Evolutionary conservation across 1,140 invertebrate genomes (phyloP).

Genomic region (Carcinoscorpius rotundicauda): DNA sequence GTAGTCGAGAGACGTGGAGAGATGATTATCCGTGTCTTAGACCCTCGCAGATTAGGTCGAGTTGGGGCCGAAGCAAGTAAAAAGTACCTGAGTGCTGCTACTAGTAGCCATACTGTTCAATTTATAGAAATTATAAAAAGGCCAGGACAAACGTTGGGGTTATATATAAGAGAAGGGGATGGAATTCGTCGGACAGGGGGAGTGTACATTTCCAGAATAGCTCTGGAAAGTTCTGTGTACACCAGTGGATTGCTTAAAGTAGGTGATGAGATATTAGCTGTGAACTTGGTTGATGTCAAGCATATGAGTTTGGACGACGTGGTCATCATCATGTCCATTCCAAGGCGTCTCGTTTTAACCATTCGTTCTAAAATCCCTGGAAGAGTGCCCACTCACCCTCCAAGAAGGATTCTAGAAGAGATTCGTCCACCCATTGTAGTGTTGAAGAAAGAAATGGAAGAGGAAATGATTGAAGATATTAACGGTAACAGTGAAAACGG

Average conservation of each 20-base stretch:
- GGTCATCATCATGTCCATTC: slow-evolving; percentile 98
- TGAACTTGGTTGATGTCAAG: slow-evolving; percentile 93
- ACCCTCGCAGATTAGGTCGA: slow-evolving; percentile 61
- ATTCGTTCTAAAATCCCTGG: slow-evolving; percentile 49
- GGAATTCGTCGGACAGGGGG: slow-evolving; percentile 85
- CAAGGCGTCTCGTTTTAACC: slow-evolving; percentile 80
- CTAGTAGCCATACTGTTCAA: slow-evolving; percentile 47
- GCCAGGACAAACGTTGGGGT: slow-evolving; percentile 92
- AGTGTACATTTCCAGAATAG: slow-evolving; percentile 96
- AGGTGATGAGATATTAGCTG: slow-evolving; percentile 94
- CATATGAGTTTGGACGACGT: slow-evolving; percentile 97
- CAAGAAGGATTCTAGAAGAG: slow-evolving; percentile 10
- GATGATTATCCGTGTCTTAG: slow-evolving; percentile 84
- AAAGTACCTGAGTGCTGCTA: slow-evolving; percentile 18
- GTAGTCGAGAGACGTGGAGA: slow-evolving; percentile 81
- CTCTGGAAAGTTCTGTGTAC: slow-evolving; percentile 88
- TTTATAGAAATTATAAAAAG: slow-evolving; percentile 98
- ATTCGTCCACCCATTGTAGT: slow-evolving; percentile 18
- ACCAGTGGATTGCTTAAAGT: slow-evolving; percentile 87
- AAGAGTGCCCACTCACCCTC: slow-evolving; percentile 10
- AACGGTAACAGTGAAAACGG: slow-evolving; percentile 13
- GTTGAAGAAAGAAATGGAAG: slow-evolving; percentile 20
- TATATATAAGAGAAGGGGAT: slow-evolving; percentile 95
- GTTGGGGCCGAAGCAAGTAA: slow-evolving; percentile 52
- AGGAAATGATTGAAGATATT: slow-evolving; percentile 17